These are phyloP conservation scores for Pachycephala philippinensis DNA, from an alignment of 2,113 vertebrate species.

Conservation along the genomic window DNA sequence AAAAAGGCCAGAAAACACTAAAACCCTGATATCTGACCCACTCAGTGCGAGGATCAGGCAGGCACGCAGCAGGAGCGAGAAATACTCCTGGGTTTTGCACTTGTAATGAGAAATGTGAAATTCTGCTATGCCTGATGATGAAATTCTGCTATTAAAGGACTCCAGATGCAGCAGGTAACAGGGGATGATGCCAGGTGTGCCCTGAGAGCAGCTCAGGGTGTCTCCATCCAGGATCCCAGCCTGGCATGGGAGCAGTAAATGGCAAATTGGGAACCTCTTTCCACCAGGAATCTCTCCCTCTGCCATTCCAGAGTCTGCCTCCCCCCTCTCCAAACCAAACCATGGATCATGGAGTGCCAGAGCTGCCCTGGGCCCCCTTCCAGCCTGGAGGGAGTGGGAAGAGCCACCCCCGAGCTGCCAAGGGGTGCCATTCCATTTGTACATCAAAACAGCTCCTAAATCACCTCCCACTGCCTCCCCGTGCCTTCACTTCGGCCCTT, in stretches of 20 bases:
- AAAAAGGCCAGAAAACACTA: not conserved
- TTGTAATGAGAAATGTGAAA: not conserved
- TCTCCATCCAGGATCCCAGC: not conserved
- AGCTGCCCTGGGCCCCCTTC: not conserved
- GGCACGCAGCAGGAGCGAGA: fast-evolving
- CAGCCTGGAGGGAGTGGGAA: not conserved
- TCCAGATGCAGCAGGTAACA: not conserved
- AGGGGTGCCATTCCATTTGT: not conserved
- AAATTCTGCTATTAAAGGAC: not conserved
- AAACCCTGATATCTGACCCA: not conserved
- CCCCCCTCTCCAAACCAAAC: not conserved
- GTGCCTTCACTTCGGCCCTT: not conserved
- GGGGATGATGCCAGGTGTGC: not conserved
- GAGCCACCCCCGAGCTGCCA: not conserved
- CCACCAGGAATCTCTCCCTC: not conserved
- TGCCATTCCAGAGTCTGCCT: not conserved
- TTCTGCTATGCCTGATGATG: not conserved
- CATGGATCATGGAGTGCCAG: not conserved
- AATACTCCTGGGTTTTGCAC: not conserved
- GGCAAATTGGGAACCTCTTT: not conserved
- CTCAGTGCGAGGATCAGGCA: not conserved
- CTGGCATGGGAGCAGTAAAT: not conserved
- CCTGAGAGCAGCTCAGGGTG: not conserved
- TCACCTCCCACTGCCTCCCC: not conserved
- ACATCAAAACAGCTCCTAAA: not conserved